A percentile compares a stretch with the other conserved stretches of the same genome.
phyloP scores from a whole-genome alignment of 2,113 vertebrate species.

The Deroptyus accipitrinus region DNA sequence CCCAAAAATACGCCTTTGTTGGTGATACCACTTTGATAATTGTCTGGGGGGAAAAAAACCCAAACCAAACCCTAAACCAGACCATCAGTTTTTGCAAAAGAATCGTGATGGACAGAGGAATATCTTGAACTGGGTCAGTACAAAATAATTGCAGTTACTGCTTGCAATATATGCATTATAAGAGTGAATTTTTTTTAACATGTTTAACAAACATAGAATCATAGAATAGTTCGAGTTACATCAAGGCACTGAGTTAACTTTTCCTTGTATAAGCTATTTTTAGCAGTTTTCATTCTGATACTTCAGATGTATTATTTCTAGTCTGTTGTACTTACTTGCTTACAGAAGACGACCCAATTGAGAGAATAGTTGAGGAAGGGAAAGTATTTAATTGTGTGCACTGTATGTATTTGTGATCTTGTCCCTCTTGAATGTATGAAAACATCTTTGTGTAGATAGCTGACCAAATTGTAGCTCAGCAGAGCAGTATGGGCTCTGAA shows the following conservation, averaged over 20 bases:
- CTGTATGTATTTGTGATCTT: not conserved
- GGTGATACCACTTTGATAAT: not conserved
- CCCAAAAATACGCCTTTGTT: not conserved
- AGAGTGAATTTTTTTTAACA: not conserved
- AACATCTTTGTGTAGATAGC: not conserved
- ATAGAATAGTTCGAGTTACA: not conserved
- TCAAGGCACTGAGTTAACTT: not conserved
- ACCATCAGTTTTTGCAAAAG: not conserved
- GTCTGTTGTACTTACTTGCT: not conserved
- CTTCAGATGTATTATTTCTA: not conserved
- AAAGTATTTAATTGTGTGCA: rapidly evolving
- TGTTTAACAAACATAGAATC: not conserved
- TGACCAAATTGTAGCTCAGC: not conserved
- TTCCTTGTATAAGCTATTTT: not conserved
- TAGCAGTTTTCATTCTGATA: not conserved
- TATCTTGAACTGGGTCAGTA: not conserved
- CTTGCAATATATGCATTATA: not conserved
- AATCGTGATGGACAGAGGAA: not conserved
- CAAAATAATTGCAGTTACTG: not conserved
- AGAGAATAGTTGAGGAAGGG: not conserved
- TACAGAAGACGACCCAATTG: not conserved
- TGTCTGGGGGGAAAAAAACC: not conserved
- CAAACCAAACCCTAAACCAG: not conserved
- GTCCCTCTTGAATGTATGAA: not conserved
- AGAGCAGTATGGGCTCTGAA: not conserved